Base-by-base conservation (phyloP, 2,888 invertebrate species). In the Drosophila mulleri region DNA sequence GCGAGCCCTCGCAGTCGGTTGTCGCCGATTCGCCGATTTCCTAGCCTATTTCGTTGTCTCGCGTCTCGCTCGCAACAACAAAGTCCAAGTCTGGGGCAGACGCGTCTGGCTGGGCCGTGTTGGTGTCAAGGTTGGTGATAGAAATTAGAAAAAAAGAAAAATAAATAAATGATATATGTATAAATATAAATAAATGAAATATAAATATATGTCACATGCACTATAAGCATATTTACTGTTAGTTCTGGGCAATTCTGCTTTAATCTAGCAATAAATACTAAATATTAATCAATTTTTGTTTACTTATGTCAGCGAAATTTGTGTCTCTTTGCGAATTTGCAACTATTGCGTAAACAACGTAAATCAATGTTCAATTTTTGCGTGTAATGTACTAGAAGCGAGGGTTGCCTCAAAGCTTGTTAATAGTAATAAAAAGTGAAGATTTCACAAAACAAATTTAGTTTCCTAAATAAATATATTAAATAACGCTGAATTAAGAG, bases 51-150 rank as follows among this genome's bases (percentile, higher is more conserved):
- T 18, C 41, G 45, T 23, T 32, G 54, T 32, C 41, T 39, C 16
- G 14, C n/a, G 35, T 39, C 41, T 39, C 41, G 41, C 42, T n/a
- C 42, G 42, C 50, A 23, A 35, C 52, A 50, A 35, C 68, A 73
- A 61, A 72, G 59, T 63, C 32, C 64, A 67, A 61, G 32, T 68
- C 61, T 62, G 48, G 50, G 48, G 47, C 60, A 56, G 41, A 37
- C 57, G 60, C 60, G 47, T 47, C 35, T 16, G 23, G 23, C 60
- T 52, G 26, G 47, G 18, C 64, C 47, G 61, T 20, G 18, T 26
- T 60, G 37, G 52, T 78, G 75, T 69, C 65, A 70, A 77, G 80
- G 80, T 79, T 70, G 64, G 70, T 59, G 42, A 52, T 47, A 47
- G 23, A 58, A 58, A 35, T 26, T 41, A 1, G 11, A 20, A 53